Evolutionary conservation across 2,113 vertebrate genomes (phyloP).

Genomic region (Tretioscincus oriximinensis): DNA sequence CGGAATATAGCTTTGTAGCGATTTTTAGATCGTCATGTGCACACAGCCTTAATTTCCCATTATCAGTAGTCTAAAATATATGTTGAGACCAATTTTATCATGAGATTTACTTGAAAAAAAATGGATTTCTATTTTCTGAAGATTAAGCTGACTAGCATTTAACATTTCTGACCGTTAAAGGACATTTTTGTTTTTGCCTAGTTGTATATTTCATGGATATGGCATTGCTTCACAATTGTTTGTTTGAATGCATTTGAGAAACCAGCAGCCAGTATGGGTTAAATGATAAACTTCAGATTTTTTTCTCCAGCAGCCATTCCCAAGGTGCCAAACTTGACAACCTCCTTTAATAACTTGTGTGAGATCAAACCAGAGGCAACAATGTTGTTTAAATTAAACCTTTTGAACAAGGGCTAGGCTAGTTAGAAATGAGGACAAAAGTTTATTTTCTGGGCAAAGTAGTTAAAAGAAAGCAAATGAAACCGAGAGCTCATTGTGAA

Average conservation of each 20-base stretch:
- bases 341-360: neutral
- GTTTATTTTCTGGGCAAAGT: too few relatives aligned
- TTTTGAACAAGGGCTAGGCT: neutral
- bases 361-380: neutral
- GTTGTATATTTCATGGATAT: neutral
- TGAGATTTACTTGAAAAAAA: neutral
- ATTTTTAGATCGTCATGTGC: too few relatives aligned
- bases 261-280: neutral
- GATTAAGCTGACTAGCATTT: neutral
- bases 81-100: neutral
- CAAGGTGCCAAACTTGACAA: neutral
- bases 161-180: neutral
- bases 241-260: neutral
- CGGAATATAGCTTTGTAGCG: too few relatives aligned
- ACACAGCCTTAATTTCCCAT: too few relatives aligned
- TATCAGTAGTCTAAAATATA: neutral
- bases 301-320: neutral
- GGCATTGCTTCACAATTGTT: neutral
- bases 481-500: neutral
- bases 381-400: conserved; percentile 3
- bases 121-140: neutral
- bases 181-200: neutral
- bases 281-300: neutral
- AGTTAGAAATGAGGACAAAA: neutral
- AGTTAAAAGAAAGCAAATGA: too few relatives aligned